Evolutionary conservation across 2,888 invertebrate species (phyloP), one percentile per base, ranked within the genome.

Genomic region (Agriopis leucophaearia): DNA sequence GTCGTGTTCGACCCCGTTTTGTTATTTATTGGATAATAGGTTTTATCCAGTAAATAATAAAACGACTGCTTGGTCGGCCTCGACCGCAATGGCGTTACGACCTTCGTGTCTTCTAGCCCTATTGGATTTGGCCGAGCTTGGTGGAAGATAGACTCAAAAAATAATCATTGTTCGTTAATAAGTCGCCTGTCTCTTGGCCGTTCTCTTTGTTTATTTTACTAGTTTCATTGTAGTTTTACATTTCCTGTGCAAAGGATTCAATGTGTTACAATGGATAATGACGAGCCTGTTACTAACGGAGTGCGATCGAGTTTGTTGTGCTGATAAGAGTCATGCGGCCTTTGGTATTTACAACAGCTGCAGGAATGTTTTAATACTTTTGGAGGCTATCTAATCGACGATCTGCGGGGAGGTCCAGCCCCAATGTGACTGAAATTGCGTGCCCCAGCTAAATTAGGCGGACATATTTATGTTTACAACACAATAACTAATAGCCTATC

Each of bases 321-420:
- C 51, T 54, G 35, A 47, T 57, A 38, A 45, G 40, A 35, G 48
- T 54, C 67, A 67, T 16, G 61, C 68, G 56, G 47, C 38, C 15
- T 36, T 45, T 56, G 64, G 68, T 38, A 64, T 69, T 69, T 59
- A 35, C 59, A 36, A 60, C 68, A 69, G 68, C 68, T 69, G 68
- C 64, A 15, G 42, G 64, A 60, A 64, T 64, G 63, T 16, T 58
- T 62, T 62, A 62, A 58, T 62, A 52, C 61, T 44, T 51, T 59
- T 60, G 44, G 27, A 7, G 38, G 16, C 44, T 61, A 69, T 69
- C 68, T 64, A 47, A 64, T 64, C 63, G 5, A 35, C 42, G 18
- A 69, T 69, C 68, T 18, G 54, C 44, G 50, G 67, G 67, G 67
- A 55, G 48, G 57, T 54, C 52, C 48, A 8, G 36, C 36, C 40